Evolutionary conservation across 2,888 invertebrate genomes (phyloP).

Genomic region (Eueremaeus valkanovi): DNA sequence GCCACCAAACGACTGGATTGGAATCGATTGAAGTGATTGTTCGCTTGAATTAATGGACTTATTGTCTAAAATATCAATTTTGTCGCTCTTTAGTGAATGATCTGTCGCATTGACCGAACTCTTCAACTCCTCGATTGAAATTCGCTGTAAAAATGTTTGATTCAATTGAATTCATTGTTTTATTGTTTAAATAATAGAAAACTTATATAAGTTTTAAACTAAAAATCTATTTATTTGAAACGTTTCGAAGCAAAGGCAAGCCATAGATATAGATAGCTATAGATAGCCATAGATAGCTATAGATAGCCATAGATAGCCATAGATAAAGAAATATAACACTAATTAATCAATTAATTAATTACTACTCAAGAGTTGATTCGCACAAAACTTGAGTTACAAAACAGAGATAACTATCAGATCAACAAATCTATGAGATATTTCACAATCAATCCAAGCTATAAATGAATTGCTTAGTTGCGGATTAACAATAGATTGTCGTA

Average conservation of each 20-base stretch:
- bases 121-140: slow-evolving; percentile 5
- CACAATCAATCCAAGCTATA: background rate
- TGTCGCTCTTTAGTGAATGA: background rate
- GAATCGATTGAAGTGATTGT: slow-evolving; percentile 10
- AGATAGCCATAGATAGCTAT: too few relatives aligned
- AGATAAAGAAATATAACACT: too few relatives aligned
- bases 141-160: slow-evolving; percentile 6
- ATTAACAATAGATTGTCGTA: background rate
- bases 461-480: background rate
- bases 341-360: too few relatives aligned
- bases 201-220: background rate
- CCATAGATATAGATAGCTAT: too few relatives aligned
- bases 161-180: background rate
- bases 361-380: background rate
- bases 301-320: too few relatives aligned
- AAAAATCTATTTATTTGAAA: slow-evolving; percentile 2
- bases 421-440: background rate
- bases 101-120: background rate
- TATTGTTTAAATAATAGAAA: background rate
- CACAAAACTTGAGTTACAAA: background rate
- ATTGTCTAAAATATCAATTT: slow-evolving; percentile 15
- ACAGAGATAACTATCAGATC: background rate
- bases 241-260: background rate
- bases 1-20: background rate
- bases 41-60: slow-evolving; percentile 34